A percentile compares a stretch with the other conserved stretches of the same genome.
These are phyloP conservation scores for Drosophila mayaguana DNA, from an alignment of 2,888 invertebrate genomes.

Conservation along the genomic window DNA sequence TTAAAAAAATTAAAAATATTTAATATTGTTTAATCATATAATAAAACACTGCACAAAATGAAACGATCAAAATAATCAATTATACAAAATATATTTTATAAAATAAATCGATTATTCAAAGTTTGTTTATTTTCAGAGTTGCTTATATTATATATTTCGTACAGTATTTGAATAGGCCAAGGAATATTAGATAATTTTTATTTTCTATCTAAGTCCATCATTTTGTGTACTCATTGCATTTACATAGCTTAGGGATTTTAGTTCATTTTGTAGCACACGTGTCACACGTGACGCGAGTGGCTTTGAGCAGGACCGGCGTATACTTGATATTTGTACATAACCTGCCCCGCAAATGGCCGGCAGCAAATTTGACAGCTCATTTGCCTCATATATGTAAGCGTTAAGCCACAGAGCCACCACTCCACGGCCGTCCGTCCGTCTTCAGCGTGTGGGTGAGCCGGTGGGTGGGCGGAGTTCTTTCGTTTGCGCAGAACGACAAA, in stretches of 20 bases:
- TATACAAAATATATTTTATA: too few species aligned
- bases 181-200: neutral
- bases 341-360: constrained; percentile 36
- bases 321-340: constrained; percentile 24
- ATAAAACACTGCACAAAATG: too few species aligned
- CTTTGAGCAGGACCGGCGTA: constrained; percentile 3
- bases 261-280: constrained; percentile 3
- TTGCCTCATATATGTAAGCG: constrained; percentile 39
- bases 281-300: constrained; percentile 8
- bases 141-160: too few species aligned
- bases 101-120: too few species aligned
- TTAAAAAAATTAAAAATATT: too few species aligned
- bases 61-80: too few species aligned
- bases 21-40: too few species aligned
- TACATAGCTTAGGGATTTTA: neutral
- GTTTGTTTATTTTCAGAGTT: too few species aligned
- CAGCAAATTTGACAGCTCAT: constrained; percentile 51
- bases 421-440: neutral
- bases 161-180: neutral
- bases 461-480: neutral
- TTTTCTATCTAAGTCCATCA: neutral
- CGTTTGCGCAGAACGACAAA: constrained; percentile 41
- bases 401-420: neutral
- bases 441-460: neutral
- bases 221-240: neutral